These are phyloP conservation scores for Pluvianellus socialis DNA, from an alignment of 2,113 vertebrate genomes.

Conservation along the genomic window DNA sequence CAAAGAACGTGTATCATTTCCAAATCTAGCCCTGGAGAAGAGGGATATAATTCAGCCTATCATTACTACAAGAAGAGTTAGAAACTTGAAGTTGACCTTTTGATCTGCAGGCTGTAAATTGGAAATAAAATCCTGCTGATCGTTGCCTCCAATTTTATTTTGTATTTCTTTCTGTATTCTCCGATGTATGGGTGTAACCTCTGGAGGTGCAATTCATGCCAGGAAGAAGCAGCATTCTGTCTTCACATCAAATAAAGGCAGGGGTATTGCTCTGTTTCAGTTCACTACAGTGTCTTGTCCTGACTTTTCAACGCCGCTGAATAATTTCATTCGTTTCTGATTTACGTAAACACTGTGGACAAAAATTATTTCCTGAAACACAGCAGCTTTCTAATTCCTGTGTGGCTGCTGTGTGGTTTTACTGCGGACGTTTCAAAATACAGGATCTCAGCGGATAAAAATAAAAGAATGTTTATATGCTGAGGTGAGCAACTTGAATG, in stretches of 20 bases:
- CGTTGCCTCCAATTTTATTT: neutral
- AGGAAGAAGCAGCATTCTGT: neutral
- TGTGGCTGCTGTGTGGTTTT: neutral
- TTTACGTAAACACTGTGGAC: rapidly evolving
- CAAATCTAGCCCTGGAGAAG: neutral
- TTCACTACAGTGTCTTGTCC: neutral
- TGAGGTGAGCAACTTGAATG: neutral
- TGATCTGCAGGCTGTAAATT: neutral
- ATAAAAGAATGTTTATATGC: neutral
- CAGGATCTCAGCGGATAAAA: neutral
- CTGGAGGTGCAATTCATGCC: neutral
- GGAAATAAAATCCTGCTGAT: neutral
- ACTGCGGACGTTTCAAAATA: neutral
- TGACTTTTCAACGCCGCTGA: neutral
- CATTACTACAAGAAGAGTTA: neutral
- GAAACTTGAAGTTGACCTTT: constrained; percentile 14
- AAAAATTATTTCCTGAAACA: neutral
- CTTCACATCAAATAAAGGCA: neutral
- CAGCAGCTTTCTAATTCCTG: neutral
- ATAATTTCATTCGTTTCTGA: neutral
- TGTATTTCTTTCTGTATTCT: neutral
- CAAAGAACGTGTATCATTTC: neutral
- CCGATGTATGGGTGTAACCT: neutral
- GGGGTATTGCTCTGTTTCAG: neutral
- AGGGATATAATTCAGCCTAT: neutral